Conservation (phyloP, 1,140 invertebrate genomes). For the Papilio aristodemus region DNA sequence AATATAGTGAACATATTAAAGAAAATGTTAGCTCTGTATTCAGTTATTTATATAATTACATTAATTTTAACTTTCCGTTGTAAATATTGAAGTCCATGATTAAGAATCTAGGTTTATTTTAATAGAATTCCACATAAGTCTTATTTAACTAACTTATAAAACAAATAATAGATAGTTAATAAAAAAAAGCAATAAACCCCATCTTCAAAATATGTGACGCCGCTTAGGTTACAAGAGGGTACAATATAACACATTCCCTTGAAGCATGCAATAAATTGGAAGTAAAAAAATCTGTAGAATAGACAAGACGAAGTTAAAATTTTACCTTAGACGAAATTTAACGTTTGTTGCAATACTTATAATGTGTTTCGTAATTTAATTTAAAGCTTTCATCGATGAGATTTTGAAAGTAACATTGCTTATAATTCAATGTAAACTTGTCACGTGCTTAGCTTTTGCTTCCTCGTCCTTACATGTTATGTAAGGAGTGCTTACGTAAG, state of each 20-base stretch:
- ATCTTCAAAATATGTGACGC: too few relatives aligned
- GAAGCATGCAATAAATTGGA: too few relatives aligned
- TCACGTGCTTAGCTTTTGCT: neutral
- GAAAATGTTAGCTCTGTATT: neutral
- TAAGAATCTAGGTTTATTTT: neutral
- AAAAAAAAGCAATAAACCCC: too few relatives aligned
- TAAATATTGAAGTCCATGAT: neutral
- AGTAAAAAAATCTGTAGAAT: neutral
- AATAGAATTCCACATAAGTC: too few relatives aligned
- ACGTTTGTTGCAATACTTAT: too few relatives aligned
- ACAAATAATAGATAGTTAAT: too few relatives aligned
- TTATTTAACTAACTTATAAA: too few relatives aligned
- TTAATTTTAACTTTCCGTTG: neutral
- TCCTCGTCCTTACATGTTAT: slow-evolving; percentile 4
- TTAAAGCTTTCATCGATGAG: neutral
- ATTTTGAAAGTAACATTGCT: neutral
- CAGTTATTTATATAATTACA: neutral
- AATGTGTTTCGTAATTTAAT: slow-evolving; percentile 1
- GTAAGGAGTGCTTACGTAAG: neutral
- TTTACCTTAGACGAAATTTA: too few relatives aligned
- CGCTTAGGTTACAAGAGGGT: too few relatives aligned
- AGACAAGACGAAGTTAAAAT: neutral
- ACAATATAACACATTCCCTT: too few relatives aligned
- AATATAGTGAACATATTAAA: neutral
- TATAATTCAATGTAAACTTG: neutral